These are phyloP conservation scores for Hemitrygon akajei DNA, from an alignment of 2,797 vertebrate species.

Conservation along the genomic window DNA sequence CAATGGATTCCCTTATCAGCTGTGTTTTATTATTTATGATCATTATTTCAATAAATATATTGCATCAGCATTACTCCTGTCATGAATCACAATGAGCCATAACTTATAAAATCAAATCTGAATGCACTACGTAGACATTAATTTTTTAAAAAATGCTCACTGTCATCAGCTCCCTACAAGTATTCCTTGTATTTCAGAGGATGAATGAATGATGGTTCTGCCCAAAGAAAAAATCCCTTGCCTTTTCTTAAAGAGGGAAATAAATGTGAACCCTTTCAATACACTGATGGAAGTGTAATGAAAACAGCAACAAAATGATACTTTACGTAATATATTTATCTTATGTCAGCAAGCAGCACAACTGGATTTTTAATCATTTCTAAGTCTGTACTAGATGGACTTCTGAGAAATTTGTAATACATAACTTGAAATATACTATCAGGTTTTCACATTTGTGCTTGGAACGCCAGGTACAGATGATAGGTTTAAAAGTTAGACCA, in stretches of 20 bases:
- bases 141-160: slow-evolving; percentile 1
- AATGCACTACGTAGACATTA: neutral
- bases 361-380: slow-evolving; percentile 35
- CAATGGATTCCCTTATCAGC: neutral
- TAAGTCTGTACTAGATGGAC: slow-evolving; percentile 22
- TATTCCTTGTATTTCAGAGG: slow-evolving; percentile 6
- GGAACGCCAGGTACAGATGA: slow-evolving; percentile 18
- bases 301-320: slow-evolving; percentile 35
- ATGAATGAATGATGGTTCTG: slow-evolving; percentile 27
- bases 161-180: neutral
- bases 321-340: slow-evolving; percentile 35
- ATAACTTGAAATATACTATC: slow-evolving; percentile 27
- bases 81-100: neutral
- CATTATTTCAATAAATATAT: slow-evolving; percentile 26
- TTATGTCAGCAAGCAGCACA: slow-evolving; percentile 29
- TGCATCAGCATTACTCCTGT: slow-evolving; percentile 11
- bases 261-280: slow-evolving; percentile 27
- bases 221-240: neutral
- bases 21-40: slow-evolving; percentile 7
- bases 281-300: slow-evolving; percentile 31
- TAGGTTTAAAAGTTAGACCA: slow-evolving; percentile 27
- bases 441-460: slow-evolving; percentile 32
- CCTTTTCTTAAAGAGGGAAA: slow-evolving; percentile 21
- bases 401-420: slow-evolving; percentile 26
- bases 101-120: neutral